phyloP scores from a whole-genome alignment of 2,113 vertebrate genomes.

The Dinomys branickii region DNA sequence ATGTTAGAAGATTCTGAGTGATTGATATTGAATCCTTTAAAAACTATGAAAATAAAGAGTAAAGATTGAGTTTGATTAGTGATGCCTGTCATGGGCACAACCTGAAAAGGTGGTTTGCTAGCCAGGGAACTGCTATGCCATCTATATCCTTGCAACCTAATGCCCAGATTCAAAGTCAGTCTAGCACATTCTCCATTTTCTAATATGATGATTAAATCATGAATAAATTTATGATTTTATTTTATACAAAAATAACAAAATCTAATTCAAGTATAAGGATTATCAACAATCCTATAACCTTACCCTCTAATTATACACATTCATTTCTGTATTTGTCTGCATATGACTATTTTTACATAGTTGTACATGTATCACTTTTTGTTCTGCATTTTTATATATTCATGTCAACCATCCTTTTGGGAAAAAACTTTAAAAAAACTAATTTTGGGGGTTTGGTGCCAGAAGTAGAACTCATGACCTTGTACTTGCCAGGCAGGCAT shows the following conservation, averaged over 20 bases:
- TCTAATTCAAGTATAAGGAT: neutral
- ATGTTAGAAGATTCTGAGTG: neutral
- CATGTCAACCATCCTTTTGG: neutral
- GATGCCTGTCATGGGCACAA: neutral
- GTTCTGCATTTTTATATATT: conserved; percentile 7
- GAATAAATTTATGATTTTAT: conserved; percentile 9
- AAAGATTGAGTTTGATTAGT: neutral
- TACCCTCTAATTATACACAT: neutral
- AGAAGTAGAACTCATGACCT: no score
- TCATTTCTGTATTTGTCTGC: neutral
- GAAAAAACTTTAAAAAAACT: neutral
- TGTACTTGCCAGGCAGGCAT: no score
- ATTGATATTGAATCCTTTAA: neutral
- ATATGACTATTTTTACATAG: neutral
- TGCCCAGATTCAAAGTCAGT: neutral
- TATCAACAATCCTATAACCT: neutral
- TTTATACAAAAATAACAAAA: neutral
- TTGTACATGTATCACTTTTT: neutral
- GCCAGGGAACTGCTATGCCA: neutral
- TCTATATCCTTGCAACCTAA: neutral
- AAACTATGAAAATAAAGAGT: neutral
- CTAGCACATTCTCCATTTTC: neutral
- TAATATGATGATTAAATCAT: neutral
- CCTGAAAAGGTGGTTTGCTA: neutral
- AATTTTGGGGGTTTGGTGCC: no score